These are phyloP conservation scores for Vandiemenella viatica DNA, from an alignment of 2,888 invertebrate genomes.

Conservation along the genomic window DNA sequence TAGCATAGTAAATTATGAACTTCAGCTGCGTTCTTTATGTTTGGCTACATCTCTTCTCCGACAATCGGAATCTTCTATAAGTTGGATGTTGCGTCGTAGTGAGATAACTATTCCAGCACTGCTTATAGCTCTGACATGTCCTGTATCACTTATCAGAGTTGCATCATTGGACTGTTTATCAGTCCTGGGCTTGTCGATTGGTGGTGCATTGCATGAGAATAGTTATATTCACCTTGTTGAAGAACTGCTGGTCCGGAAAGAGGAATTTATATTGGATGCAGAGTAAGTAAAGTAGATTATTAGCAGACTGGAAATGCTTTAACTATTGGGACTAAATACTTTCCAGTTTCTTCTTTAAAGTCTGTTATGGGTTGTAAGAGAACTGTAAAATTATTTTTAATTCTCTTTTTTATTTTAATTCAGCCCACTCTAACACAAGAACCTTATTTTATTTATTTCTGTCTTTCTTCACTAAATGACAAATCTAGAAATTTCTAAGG, in stretches of 20 bases:
- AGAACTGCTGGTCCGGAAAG: conserved; percentile 33
- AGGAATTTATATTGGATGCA: conserved; percentile 48
- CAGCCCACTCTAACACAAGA: too few relatives aligned
- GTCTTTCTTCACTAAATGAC: too few relatives aligned
- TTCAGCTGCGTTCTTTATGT: conserved; percentile 34
- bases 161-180: conserved; percentile 38
- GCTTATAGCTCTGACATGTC: conserved; percentile 41
- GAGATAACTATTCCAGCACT: conserved; percentile 35
- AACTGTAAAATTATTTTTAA: too few relatives aligned
- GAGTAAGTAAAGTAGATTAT: conserved; percentile 23
- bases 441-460: too few relatives aligned
- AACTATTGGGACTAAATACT: too few relatives aligned
- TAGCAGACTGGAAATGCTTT: too few relatives aligned
- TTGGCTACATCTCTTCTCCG: conserved; percentile 17
- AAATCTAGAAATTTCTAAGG: too few relatives aligned
- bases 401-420: too few relatives aligned
- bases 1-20: conserved; percentile 25
- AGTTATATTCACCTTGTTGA: conserved; percentile 26
- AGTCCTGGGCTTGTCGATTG: conserved; percentile 6
- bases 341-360: too few relatives aligned
- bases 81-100: conserved; percentile 15
- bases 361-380: too few relatives aligned
- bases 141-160: conserved; percentile 37
- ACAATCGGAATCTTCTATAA: conserved; percentile 20
- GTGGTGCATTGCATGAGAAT: not conserved